A percentile compares a stretch with the other conserved stretches of the same genome.
These are phyloP conservation scores for Oscheius sp. DNA, from an alignment of 1,140 invertebrate species.

Conservation along the genomic window DNA sequence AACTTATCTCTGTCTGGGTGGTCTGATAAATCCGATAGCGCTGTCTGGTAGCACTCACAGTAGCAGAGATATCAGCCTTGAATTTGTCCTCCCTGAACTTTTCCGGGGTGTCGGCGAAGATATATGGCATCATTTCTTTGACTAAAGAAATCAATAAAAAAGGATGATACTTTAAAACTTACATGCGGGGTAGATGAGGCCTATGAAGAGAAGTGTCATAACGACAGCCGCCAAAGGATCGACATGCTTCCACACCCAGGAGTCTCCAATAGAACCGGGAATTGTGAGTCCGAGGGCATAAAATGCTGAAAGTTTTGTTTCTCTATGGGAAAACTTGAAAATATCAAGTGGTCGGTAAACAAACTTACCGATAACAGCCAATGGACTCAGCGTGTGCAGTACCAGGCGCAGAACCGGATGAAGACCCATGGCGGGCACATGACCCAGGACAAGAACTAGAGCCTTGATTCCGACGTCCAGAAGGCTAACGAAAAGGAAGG, in stretches of 20 bases:
- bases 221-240: slow-evolving; percentile 1
- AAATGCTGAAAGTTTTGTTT: neutral
- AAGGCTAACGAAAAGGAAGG: neutral
- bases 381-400: neutral
- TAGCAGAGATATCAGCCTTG: neutral
- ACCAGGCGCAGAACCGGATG: neutral
- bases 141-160: slow-evolving; percentile 7
- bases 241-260: neutral
- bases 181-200: neutral
- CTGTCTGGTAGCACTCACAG: too few species aligned
- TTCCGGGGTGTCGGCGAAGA: slow-evolving; percentile 25
- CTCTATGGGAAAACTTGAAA: neutral
- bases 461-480: neutral
- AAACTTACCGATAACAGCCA: slow-evolving; percentile 4
- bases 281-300: neutral
- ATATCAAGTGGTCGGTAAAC: neutral
- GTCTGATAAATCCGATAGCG: too few species aligned
- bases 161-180: neutral
- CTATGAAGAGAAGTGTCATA: neutral
- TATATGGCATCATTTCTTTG: slow-evolving; percentile 14
- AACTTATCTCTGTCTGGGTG: slow-evolving; percentile 3
- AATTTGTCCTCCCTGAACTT: slow-evolving; percentile 6
- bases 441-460: neutral
- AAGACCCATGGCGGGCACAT: neutral
- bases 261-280: neutral